Evolutionary conservation across 1,140 invertebrate species (phyloP).

Genomic region (Plodia interpunctella): DNA sequence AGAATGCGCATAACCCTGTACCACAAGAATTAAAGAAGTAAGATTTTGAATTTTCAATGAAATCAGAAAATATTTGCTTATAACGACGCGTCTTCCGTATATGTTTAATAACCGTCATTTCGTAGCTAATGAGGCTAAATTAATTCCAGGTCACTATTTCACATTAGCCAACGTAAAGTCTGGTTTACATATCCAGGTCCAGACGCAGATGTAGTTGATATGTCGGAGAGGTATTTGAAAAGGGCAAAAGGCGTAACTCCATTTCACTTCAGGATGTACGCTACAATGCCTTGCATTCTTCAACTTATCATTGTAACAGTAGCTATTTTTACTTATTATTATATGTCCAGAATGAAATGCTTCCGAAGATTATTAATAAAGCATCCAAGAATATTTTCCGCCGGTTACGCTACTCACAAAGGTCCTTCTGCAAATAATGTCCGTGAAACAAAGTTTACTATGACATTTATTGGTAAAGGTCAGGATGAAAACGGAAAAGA

Average conservation of each 20-base stretch:
- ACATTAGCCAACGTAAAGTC: conserved; percentile 80
- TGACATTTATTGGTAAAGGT: conserved; percentile 86
- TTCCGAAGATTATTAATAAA: conserved; percentile 63
- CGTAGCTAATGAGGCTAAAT: no score
- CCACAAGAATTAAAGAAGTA: conserved; percentile 30
- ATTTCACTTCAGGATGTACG: conserved; percentile 80
- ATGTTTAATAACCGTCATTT: no score
- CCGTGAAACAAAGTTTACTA: conserved; percentile 80
- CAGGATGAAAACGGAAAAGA: conserved; percentile 83
- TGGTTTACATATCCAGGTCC: conserved; percentile 87
- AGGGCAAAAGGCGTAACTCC: conserved; percentile 84
- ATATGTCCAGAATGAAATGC: conserved; percentile 81
- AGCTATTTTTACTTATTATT: conserved; percentile 79
- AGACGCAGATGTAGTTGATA: conserved; percentile 87
- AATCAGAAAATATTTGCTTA: background rate
- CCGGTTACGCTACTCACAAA: conserved; percentile 81
- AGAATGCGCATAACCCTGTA: conserved; percentile 18
- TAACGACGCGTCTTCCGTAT: no score
- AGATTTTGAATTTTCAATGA: conserved; percentile 3
- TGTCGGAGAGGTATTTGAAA: conserved; percentile 86
- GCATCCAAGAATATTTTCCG: conserved; percentile 86
- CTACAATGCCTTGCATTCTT: conserved; percentile 74
- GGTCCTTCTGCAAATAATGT: conserved; percentile 81
- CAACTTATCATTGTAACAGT: conserved; percentile 75
- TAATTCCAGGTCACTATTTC: conserved; percentile 77